These are phyloP conservation scores for Vespertilio murinus DNA, from an alignment of 2,797 vertebrate genomes.

Conservation along the genomic window DNA sequence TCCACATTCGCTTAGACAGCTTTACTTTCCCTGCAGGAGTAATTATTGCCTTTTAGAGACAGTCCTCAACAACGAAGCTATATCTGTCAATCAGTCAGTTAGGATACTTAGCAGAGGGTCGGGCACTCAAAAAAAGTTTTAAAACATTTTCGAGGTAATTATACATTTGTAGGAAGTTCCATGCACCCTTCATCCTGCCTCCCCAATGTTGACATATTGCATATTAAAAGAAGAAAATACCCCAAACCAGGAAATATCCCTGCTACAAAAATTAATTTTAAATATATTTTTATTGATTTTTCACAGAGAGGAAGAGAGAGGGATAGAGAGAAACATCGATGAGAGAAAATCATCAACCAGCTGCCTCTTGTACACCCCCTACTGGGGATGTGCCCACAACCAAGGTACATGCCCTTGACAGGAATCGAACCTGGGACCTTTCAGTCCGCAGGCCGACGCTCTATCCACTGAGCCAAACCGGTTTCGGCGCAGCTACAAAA, in stretches of 20 bases:
- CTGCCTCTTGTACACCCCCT: too few relatives aligned
- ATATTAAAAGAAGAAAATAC: slow-evolving; percentile 18
- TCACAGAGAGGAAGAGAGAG: too few relatives aligned
- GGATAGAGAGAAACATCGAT: too few relatives aligned
- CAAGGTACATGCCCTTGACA: too few relatives aligned
- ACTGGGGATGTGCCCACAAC: too few relatives aligned
- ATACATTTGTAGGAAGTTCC: neutral
- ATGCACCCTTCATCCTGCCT: neutral
- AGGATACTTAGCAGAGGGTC: neutral
- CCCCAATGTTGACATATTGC: neutral
- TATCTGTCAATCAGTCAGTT: neutral
- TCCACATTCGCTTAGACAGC: neutral
- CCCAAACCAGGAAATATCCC: neutral
- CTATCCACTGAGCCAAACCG: too few relatives aligned
- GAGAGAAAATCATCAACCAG: too few relatives aligned
- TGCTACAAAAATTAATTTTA: neutral
- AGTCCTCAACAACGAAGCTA: neutral
- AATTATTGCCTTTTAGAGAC: slow-evolving; percentile 26
- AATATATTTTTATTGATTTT: too few relatives aligned
- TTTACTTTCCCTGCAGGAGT: neutral
- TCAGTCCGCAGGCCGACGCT: too few relatives aligned
- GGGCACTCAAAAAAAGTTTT: neutral
- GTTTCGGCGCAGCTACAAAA: neutral
- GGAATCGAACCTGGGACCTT: too few relatives aligned
- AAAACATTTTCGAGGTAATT: neutral